Evolutionary conservation across 53 echinoderm and acorn worm species (phyloP).

Genomic region (Paracentrotus lividus): DNA sequence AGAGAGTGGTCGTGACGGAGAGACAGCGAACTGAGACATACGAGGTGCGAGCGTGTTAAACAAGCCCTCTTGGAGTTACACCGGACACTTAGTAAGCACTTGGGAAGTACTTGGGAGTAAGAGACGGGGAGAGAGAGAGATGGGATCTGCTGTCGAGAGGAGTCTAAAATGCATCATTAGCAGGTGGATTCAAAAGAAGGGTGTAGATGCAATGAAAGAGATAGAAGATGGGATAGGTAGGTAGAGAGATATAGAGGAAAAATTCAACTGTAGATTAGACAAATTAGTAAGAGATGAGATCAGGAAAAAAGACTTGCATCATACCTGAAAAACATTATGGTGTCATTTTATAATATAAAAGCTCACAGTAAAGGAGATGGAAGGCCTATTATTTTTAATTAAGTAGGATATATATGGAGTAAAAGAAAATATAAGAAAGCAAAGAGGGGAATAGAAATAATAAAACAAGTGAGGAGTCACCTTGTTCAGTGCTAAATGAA

Average conservation of each 20-base stretch:
- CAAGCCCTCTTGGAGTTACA: slow-evolving; percentile 42
- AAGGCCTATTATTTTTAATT: no score
- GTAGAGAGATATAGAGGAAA: not conserved
- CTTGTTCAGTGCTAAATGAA: no score
- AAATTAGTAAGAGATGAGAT: no score
- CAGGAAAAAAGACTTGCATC: no score
- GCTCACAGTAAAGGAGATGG: no score
- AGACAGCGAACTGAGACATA: slow-evolving; percentile 18
- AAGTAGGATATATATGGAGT: no score
- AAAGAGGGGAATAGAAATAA: no score
- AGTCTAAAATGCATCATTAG: slow-evolving; percentile 32
- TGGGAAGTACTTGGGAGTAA: slow-evolving; percentile 2
- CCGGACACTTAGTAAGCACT: slow-evolving; percentile 57
- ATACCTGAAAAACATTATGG: no score
- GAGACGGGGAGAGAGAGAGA: not conserved
- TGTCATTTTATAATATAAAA: no score
- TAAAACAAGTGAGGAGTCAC: no score
- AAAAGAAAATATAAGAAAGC: no score
- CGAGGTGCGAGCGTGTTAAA: slow-evolving; percentile 32
- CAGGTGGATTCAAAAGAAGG: slow-evolving; percentile 38
- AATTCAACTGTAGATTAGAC: no score
- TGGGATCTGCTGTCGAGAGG: slow-evolving; percentile 16
- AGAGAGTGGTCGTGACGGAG: slow-evolving; percentile 20
- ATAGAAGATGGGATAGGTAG: not conserved
- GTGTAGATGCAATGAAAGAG: not conserved